Conservation (phyloP, 2,113 vertebrate genomes). For the Corvus cornix region DNA sequence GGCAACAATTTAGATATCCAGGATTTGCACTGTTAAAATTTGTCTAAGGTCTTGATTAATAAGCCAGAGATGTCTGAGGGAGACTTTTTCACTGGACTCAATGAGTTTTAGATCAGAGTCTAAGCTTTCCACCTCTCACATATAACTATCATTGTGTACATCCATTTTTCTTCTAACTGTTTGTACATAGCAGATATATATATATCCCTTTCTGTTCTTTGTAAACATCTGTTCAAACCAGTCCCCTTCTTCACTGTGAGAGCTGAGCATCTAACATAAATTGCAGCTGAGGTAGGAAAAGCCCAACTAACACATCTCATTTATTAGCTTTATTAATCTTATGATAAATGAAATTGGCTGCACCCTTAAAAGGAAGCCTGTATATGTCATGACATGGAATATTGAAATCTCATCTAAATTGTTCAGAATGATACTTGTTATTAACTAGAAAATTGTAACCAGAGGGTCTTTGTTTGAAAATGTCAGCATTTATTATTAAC, state of each 20-base stretch:
- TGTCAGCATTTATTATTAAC: slow-evolving; percentile 25
- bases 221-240: neutral
- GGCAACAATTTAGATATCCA: neutral
- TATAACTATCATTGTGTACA: neutral
- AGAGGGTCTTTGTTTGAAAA: slow-evolving; percentile 9
- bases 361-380: neutral
- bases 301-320: neutral
- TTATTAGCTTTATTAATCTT: slow-evolving; percentile 42
- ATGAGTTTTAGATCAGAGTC: neutral
- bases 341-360: neutral
- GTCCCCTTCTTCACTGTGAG: neutral
- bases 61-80: neutral
- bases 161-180: neutral
- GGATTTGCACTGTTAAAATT: neutral
- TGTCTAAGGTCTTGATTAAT: neutral
- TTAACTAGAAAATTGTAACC: slow-evolving; percentile 9
- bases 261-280: neutral
- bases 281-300: neutral
- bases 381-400: neutral
- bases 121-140: neutral
- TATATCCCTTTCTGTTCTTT: neutral
- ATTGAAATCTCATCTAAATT: neutral
- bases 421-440: neutral
- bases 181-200: neutral
- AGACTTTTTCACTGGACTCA: neutral